Conservation (phyloP, 2,888 invertebrate species). For the Vesta saturnalis region DNA sequence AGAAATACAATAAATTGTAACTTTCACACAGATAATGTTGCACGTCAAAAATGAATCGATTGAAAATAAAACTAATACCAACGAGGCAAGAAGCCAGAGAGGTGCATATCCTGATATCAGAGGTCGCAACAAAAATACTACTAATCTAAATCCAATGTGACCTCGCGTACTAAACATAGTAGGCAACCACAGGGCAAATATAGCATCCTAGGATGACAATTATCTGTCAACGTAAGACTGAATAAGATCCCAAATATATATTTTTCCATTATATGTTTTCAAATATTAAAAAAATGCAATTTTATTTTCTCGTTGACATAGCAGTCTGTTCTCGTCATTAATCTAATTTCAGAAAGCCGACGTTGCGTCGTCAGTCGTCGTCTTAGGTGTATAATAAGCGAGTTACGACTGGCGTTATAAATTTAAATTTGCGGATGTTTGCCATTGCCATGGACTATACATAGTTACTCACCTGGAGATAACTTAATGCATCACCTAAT, state of each 20-base stretch:
- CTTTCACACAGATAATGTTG: background rate
- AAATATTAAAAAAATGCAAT: constrained; percentile 9
- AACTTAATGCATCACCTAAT: constrained; percentile 33
- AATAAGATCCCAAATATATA: background rate
- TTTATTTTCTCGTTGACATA: constrained; percentile 16
- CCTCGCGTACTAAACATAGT: constrained; percentile 50
- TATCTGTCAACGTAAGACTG: background rate
- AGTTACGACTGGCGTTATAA: constrained; percentile 40
- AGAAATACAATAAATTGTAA: no score
- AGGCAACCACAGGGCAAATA: constrained; percentile 20
- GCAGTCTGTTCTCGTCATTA: constrained; percentile 18
- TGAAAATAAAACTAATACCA: constrained; percentile 48
- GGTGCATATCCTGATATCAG: constrained; percentile 47
- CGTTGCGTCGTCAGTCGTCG: constrained; percentile 12
- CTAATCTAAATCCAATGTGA: constrained; percentile 53
- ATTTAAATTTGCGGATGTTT: constrained; percentile 47
- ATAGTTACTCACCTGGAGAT: constrained; percentile 47
- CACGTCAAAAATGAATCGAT: constrained; percentile 18
- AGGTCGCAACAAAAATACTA: constrained; percentile 53
- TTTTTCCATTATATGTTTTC: background rate
- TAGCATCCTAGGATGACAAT: background rate
- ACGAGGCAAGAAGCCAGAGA: constrained; percentile 45
- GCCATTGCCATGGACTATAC: constrained; percentile 46
- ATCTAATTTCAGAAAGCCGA: constrained; percentile 42
- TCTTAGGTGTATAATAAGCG: constrained; percentile 22